Evolutionary conservation across 2,797 vertebrate genomes (phyloP).

Genomic region (Meriones psammophilus): DNA sequence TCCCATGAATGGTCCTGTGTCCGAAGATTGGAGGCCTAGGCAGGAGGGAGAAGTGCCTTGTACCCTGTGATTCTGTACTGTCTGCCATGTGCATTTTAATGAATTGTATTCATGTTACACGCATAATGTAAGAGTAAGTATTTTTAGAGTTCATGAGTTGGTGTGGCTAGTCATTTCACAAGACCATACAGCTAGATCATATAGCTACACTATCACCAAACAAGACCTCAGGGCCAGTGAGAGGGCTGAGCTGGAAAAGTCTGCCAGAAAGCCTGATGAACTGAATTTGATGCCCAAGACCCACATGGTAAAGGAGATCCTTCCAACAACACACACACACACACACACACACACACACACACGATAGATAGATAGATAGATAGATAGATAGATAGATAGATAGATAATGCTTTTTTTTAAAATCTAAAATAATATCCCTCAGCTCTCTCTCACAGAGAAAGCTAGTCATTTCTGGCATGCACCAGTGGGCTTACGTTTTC

Average conservation of each 20-base stretch:
- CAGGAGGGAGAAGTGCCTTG: not conserved
- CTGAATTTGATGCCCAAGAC: not conserved
- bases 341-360: not conserved
- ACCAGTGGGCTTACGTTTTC: not conserved
- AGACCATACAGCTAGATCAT: not conserved
- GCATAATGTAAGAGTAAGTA: not conserved
- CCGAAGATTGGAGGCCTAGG: not conserved
- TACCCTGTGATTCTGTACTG: accelerated
- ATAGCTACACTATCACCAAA: not conserved
- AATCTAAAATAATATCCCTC: not conserved
- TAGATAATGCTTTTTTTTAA: not conserved
- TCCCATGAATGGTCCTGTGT: not conserved
- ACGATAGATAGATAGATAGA: not conserved
- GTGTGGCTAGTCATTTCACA: not conserved
- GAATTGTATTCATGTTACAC: not conserved
- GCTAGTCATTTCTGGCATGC: not conserved
- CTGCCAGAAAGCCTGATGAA: not conserved
- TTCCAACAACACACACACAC: not conserved
- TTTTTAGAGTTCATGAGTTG: not conserved
- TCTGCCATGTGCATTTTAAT: not conserved
- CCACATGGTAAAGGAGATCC: not conserved
- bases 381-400: not conserved
- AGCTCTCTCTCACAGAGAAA: accelerated
- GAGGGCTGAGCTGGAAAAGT: not conserved
- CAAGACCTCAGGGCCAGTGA: not conserved